These are phyloP conservation scores for Conger conger DNA, from an alignment of 2,113 vertebrate genomes.

Conservation along the genomic window DNA sequence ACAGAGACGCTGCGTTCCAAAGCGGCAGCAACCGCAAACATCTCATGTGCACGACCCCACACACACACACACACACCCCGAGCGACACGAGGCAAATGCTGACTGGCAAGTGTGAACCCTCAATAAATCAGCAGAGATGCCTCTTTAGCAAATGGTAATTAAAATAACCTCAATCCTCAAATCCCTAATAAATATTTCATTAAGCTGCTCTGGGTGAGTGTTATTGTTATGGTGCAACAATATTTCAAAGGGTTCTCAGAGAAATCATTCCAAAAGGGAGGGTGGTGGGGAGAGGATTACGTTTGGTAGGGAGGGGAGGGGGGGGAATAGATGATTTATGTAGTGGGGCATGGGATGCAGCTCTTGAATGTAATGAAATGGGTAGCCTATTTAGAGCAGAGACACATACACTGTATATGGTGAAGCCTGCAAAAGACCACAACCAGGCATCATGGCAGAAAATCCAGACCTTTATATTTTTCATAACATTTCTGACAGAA, in stretches of 20 bases:
- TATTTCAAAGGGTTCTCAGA: constrained; percentile 56
- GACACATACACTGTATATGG: neutral
- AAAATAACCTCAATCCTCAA: constrained; percentile 55
- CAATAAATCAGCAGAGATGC: constrained; percentile 42
- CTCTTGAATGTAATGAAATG: constrained; percentile 30
- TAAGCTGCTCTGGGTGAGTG: constrained; percentile 46
- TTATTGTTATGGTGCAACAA: constrained; percentile 60
- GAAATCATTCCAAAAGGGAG: constrained; percentile 40
- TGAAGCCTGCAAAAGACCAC: neutral
- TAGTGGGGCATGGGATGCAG: constrained; percentile 5
- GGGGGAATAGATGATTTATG: constrained; percentile 33
- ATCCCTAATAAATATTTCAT: constrained; percentile 69
- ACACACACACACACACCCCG: constrained; percentile 27
- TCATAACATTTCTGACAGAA: too few relatives aligned
- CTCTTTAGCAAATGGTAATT: constrained; percentile 63
- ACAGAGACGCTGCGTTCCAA: neutral
- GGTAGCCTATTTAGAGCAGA: constrained; percentile 10
- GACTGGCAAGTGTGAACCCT: constrained; percentile 35
- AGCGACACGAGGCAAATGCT: constrained; percentile 36
- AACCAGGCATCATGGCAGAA: neutral
- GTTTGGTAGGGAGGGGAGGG: constrained; percentile 16
- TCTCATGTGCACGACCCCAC: neutral
- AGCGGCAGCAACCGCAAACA: neutral
- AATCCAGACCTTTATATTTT: constrained; percentile 18
- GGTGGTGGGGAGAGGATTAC: constrained; percentile 27